Evolutionary conservation across 1,140 invertebrate genomes (phyloP), one percentile per base, ranked within the genome.

Genomic region (Drosophila ambigua): DNA sequence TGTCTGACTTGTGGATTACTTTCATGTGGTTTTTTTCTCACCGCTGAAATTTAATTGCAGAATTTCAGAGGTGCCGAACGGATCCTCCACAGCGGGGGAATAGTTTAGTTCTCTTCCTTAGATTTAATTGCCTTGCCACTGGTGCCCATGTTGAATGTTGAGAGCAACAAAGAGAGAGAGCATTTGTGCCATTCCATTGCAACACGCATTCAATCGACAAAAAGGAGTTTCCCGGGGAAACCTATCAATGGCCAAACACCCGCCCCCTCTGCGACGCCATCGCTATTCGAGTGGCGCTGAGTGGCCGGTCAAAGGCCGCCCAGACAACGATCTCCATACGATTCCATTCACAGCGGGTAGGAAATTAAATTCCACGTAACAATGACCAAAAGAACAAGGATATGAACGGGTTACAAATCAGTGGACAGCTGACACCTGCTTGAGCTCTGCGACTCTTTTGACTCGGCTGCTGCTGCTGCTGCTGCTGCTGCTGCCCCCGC

Each of bases 361-460:
- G 81, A 84, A 84, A 84, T 84, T 85, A 84, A 64, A 80, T 84
- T 80, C 54, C 57, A 77, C 63, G 62, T 65, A 45, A 76, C 66
- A 83, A 83, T 57, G 51, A 57, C 43, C 46, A 49, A 44, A 39
- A 11, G 15, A 26, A 23, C 6, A 15, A 48, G 15, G 15, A 48
- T 15, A 48, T 9, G 20, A 11, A 28, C 35, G 31, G 63, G 59
- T 48, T 46, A 54, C 46, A 15, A 13, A 66, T 31, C 50, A 55
- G 41, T 48, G 46, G 16, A 48, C 50, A 46, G 54, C 13, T 39
- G 63, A 48, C 66, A 68, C 64, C 66, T 69, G 64, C 64, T 69
- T 35, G 64, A 69, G 51, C 66, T 68, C 31, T 49, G 51, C 8
- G 16, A 20, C 35, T 5, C 31, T 35, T 35, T 35, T 35, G 31